phyloP scores from a whole-genome alignment of 1,140 invertebrate genomes.

The Latrodectus geometricus region DNA sequence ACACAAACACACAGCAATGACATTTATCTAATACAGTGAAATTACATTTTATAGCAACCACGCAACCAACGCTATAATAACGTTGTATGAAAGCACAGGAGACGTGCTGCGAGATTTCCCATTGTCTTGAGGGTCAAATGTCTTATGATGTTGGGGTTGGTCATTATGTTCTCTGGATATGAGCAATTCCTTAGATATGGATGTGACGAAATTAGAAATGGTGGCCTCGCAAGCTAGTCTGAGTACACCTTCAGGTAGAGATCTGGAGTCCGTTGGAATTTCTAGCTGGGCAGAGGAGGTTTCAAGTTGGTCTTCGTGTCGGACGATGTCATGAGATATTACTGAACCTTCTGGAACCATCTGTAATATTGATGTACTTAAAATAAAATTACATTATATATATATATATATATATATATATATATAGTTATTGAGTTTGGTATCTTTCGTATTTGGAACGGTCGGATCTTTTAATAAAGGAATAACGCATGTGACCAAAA shows the following conservation, averaged over 20 bases:
- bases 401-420: no score
- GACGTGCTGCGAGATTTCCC: neutral
- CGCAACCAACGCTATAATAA: no score
- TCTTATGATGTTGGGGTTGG: conserved; percentile 15
- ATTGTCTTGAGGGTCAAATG: conserved; percentile 2
- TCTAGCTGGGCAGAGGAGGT: conserved; percentile 24
- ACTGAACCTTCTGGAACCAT: conserved; percentile 37
- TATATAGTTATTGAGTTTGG: no score
- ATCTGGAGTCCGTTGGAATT: conserved; percentile 16
- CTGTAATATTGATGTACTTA: no score
- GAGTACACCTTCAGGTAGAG: conserved; percentile 16
- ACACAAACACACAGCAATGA: no score
- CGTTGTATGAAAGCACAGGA: neutral
- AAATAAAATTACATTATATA: neutral
- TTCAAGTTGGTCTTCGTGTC: conserved; percentile 40
- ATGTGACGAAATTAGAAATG: conserved; percentile 51
- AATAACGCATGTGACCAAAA: no score
- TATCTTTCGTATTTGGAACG: no score
- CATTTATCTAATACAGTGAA: no score
- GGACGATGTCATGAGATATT: conserved; percentile 16
- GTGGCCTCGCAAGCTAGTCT: conserved; percentile 44
- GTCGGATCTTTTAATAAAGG: no score
- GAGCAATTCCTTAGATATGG: conserved; percentile 52
- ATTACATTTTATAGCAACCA: no score
- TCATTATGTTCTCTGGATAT: conserved; percentile 43